Evolutionary conservation across 2,888 invertebrate genomes (phyloP), one percentile per base, ranked within the genome.

Genomic region (Melangyna quadrimaculata): DNA sequence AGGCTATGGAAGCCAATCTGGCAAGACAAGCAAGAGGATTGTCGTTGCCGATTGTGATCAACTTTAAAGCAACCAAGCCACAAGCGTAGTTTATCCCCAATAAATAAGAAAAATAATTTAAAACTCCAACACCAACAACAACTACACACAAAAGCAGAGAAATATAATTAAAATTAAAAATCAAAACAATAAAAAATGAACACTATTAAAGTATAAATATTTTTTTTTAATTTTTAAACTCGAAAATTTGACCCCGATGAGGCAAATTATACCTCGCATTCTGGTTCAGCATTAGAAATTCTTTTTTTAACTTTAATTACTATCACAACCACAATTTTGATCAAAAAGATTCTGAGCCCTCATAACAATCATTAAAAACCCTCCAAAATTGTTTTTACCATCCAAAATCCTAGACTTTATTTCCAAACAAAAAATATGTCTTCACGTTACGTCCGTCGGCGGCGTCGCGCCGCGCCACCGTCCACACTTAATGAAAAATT

Each of bases 11-110:
- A 95, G 96, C 35, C 96, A 96, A 90, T 96, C 94, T 89, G 98
- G 98, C 87, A 97, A 97, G 92, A 96, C 98, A 87, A 93, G 94
- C 83, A 96, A 96, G 93, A 96, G 95, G 92, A 95, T 98, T 90
- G 93, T 94, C 77, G 95, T 98, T 87, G 93, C 95, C 79, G 95
- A 98, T 90, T 95, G 94, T 93, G 98, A 98, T 92, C 96, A 98
- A 93, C 94, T 98, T 88, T 92, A 92, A 90, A 45, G 29, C 29
- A 19, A 43, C 14, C 19, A 10, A 40, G 9, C 17, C 61, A 35
- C 69, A 35, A 40, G 17, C 53, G 59, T 80, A 80, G 59, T 80
- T 67, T 57, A 69, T 40, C 61, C 77, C 63, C 73, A 84, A 84
- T 80, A 72, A 40, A 71, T n/a, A n/a, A n/a, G n/a, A n/a, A n/a